Evolutionary conservation across 2,797 vertebrate genomes (phyloP), one percentile per base, ranked within the genome.

Genomic region (Tympanoctomys barrerae): DNA sequence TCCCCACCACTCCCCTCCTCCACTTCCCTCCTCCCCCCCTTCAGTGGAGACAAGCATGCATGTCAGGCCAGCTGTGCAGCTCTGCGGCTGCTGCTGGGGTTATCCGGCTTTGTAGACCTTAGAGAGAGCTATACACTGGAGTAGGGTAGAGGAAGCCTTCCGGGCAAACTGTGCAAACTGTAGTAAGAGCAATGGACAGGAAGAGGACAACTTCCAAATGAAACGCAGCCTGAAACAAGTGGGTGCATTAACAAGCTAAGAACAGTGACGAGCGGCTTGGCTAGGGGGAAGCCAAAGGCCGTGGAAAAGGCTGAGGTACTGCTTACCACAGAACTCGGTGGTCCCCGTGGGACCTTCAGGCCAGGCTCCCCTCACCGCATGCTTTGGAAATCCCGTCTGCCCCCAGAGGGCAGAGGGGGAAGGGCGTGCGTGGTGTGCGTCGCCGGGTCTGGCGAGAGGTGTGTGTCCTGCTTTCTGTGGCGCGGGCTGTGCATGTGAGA

Each of bases 401-500:
- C 68, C 36, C 11, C 39, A 49, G 36, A 61, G 7, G 49, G 2
- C 68, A 70, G n/a, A 10, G 68, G 36, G 10, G 49, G 66, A 3
- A 8, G 7, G 18, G 66, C 31, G 16, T 18, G 66, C 2, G n/a
- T 1, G 4, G 28, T 3, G 28, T 16, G 31, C 5, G 4, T 8
- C 13, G 5, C 16, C 31, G 31, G 16, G 64, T 7, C 31, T 16
- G 64, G 64, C 8, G 31, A 16, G 31, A 18, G 16, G 64, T 6
- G 13, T 31, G 13, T 7, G 64, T 14, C 11, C 22, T 1, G 22
- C 46, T 52, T 10, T 8, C 42, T 26, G 0, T 24, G 9, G 11
- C n/a, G 11, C 2, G 0, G 1, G 1, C 6, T 33, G 6, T 2
- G 13, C 0, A 4, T 11, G 18, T 46, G 68, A 4, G 19, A 33